Conservation (phyloP, 2,888 invertebrate genomes). For the Achlya flavicornis region DNA sequence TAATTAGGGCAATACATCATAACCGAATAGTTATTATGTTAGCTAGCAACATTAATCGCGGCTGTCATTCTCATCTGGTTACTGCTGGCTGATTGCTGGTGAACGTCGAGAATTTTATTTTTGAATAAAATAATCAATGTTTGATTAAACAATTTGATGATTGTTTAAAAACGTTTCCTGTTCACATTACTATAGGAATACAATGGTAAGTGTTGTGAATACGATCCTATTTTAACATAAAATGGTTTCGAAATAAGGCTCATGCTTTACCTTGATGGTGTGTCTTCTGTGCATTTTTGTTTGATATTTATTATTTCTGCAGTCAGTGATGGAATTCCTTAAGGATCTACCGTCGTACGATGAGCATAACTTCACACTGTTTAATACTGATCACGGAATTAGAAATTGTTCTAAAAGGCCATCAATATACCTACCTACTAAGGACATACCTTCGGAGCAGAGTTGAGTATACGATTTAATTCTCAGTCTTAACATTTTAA, state of each 20-base stretch:
- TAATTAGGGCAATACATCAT: background rate
- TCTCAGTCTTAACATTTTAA: background rate
- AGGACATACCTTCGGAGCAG: constrained; percentile 96
- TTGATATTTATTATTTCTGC: constrained; percentile 56
- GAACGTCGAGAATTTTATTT: constrained; percentile 56
- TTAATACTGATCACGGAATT: constrained; percentile 93
- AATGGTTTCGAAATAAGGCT: constrained; percentile 31
- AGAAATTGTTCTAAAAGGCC: constrained; percentile 93
- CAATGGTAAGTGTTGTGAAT: constrained; percentile 57
- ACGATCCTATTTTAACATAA: constrained; percentile 22
- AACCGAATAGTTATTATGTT: background rate
- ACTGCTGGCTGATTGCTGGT: constrained; percentile 36
- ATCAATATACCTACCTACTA: constrained; percentile 95
- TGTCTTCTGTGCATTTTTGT: constrained; percentile 37
- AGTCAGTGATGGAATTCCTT: constrained; percentile 95
- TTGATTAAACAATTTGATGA: constrained; percentile 42
- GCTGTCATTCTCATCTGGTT: constrained; percentile 69
- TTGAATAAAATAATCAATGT: constrained; percentile 55
- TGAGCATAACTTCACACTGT: constrained; percentile 95
- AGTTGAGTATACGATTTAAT: constrained; percentile 84
- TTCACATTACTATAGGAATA: constrained; percentile 43
- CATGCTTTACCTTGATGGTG: constrained; percentile 47
- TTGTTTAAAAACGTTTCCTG: constrained; percentile 32
- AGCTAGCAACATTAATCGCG: background rate
- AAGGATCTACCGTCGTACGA: constrained; percentile 96